Base-by-base conservation (phyloP, 2,797 vertebrate species). In the Pogonophryne albipinna region DNA sequence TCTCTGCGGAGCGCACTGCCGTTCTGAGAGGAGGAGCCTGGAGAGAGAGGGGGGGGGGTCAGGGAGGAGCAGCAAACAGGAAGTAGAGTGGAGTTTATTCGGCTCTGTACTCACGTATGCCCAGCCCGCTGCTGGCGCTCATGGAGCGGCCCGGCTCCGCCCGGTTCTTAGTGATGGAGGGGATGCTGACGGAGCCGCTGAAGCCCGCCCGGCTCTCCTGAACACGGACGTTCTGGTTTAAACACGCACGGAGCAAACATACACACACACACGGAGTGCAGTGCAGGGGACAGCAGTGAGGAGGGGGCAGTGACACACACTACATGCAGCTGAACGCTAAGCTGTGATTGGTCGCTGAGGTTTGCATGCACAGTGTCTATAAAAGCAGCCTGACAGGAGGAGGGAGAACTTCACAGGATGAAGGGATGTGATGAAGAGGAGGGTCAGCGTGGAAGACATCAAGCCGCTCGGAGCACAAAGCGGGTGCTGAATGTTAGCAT, bases 161-260 rank as follows among this genome's bases (percentile, higher is more conserved):
- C 80, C 97, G 95, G 91, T 97, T 96, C 85, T 98, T 99, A 4
- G 96, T 96, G 94, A 99, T 98, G 9, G 98, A 99, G 0, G 98
- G 97, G 89, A 99, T 99, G 85, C 98, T 99, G 95, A 98, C 97
- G 0, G 98, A 99, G 27, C 97, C 98, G 4, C 98, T 99, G 94
- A 99, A 99, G 17, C 97, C 96, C 0, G 96, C 93, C 23, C 97
- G 96, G 82, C 90, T 98, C 92, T 99, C 98, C 95, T 98, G 98
- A 88, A 96, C 95, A 91, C 97, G 96, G 58, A 97, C 95, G 87
- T 97, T 99, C 98, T 99, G 93, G 65, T 89, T 83, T 87, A 87
- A 81, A 87, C 57, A 87, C 9, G 65, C 74, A 82, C 49, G 69
- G 62, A 71, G 60, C 65, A 74, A 72, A 85, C 51, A 67, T 45